Base-by-base conservation (phyloP, 2,113 vertebrate species). In the Erpornis zantholeuca region DNA sequence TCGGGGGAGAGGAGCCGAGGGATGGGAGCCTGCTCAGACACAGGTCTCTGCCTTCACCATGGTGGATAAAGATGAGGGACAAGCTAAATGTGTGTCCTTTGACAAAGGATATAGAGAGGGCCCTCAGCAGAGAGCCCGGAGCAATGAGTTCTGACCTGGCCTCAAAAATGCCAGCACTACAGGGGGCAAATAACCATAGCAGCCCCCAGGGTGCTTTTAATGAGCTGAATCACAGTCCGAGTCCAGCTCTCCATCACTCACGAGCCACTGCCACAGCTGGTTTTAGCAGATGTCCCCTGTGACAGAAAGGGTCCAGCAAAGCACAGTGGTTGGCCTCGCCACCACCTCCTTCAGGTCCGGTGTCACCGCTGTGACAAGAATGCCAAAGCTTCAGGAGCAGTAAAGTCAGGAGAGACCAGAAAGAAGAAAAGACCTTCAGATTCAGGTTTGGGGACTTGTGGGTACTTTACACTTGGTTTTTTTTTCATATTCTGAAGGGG, bases 21-120 rank as follows among this genome's bases (percentile, higher is more conserved):
- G 88, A 86, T 78, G 88, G 72, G 86, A 88, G 82, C 49, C 86
- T 73, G 79, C 90, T 60, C 93, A 94, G 90, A 95, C 90, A 86
- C 88, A 86, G 86, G 82, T 90, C 93, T 66, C 35, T 88, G 85
- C 92, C 85, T 95, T 81, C n/a, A 72, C 84, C 76, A 81, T 93
- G 93, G 88, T 94, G 94, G 96, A 94, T 96, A 93, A 95, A 91
- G 94, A 96, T 84, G 93, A 96, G 94, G 88, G 79, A 95, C 90
- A 92, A 91, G 68, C 88, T 90, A 92, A 94, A 94, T 90, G 53
- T 3, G 1, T 82, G 90, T 94, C 93, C 72, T 94, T 92, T 92
- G 80, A 96, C 90, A 93, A 90, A 95, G 82, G 50, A n/a, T 49
- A 59, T 6, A 68, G 95, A 82, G 78, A 89, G 53, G 5, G 59